Evolutionary conservation across 2,113 vertebrate species (phyloP), one percentile per base, ranked within the genome.

Genomic region (Sylvicapra grimmia): DNA sequence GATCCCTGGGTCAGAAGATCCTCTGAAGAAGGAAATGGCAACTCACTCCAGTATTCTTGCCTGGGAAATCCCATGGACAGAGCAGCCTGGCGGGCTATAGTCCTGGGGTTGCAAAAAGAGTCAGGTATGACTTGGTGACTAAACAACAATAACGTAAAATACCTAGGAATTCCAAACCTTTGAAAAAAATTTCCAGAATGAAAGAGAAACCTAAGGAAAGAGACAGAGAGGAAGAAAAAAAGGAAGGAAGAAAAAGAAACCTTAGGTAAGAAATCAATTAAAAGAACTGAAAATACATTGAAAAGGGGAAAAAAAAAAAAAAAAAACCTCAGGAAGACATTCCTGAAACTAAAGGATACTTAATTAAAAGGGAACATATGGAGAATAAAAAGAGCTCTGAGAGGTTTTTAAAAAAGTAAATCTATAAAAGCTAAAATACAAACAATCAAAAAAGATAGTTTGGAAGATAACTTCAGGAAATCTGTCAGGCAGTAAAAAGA

Each of bases 341-440:
- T n/a, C 9, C 25, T 82, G 68, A 95, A 93, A 96, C 36, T 83
- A 93, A 87, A 93, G 90, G 82, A 90, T 84, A 87, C 12, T 51
- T 47, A 89, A 47, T 82, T 87, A 36, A 72, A 56, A 4, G 47
- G 51, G 44, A 86, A 14, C 12, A 89, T 36, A 36, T 49, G 79
- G 80, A 94, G 10, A 85, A 72, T 72, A 79, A 88, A 94, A 47
- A 75, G 87, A 75, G 36, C 6, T 86, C 80, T 36, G 51, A 77
- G 12, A 58, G 13, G 72, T 44, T 77, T 33, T 95, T 77, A 1
- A 63, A 75, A 72, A 51, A 80, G n/a, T 88, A 88, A 85, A 36
- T 53, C 51, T 86, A 77, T n/a, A 27, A 83, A 89, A 40, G 23
- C 29, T 59, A 61, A 90, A 86, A 86, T n/a, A 90, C 36, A 90